These are phyloP conservation scores for Ceramica pisi DNA, from an alignment of 2,888 invertebrate species.

Conservation along the genomic window DNA sequence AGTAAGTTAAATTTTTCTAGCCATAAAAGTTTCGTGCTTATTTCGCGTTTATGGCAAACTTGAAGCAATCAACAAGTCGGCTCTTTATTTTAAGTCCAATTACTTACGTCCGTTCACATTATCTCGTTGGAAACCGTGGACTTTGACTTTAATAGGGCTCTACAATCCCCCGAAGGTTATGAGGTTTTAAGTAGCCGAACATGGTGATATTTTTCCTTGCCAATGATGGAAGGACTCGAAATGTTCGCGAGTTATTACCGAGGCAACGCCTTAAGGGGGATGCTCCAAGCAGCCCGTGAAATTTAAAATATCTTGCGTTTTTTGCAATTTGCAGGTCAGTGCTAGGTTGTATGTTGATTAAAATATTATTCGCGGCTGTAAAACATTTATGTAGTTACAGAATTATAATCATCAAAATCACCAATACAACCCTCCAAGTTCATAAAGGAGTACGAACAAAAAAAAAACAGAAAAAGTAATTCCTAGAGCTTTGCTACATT, in stretches of 20 bases:
- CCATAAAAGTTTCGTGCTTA: slow-evolving; percentile 22
- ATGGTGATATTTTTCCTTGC: slow-evolving; percentile 44
- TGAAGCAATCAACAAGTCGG: slow-evolving; percentile 34
- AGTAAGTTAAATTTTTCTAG: not conserved
- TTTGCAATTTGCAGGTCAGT: too few relatives aligned
- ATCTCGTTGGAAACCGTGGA: slow-evolving; percentile 37
- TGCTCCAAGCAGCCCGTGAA: too few relatives aligned
- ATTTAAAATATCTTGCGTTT: too few relatives aligned
- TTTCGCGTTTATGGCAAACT: slow-evolving; percentile 26
- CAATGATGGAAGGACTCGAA: slow-evolving; percentile 48
- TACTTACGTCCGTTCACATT: slow-evolving; percentile 52
- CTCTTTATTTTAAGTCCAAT: slow-evolving; percentile 59
- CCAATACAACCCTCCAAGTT: too few relatives aligned
- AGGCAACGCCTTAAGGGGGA: slow-evolving; percentile 46
- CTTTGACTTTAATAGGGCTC: slow-evolving; percentile 52
- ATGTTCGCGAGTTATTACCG: slow-evolving; percentile 49
- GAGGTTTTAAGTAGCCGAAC: slow-evolving; percentile 18
- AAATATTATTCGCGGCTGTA: too few relatives aligned
- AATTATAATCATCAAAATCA: too few relatives aligned
- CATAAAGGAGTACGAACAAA: too few relatives aligned
- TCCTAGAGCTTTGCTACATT: too few relatives aligned
- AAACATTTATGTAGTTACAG: too few relatives aligned
- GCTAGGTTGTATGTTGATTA: too few relatives aligned
- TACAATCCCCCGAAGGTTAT: slow-evolving; percentile 25
- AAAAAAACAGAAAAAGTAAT: too few relatives aligned